Evolutionary conservation across 2,113 vertebrate species (phyloP), one percentile per base, ranked within the genome.

Genomic region (Rhabdornis inornatus): DNA sequence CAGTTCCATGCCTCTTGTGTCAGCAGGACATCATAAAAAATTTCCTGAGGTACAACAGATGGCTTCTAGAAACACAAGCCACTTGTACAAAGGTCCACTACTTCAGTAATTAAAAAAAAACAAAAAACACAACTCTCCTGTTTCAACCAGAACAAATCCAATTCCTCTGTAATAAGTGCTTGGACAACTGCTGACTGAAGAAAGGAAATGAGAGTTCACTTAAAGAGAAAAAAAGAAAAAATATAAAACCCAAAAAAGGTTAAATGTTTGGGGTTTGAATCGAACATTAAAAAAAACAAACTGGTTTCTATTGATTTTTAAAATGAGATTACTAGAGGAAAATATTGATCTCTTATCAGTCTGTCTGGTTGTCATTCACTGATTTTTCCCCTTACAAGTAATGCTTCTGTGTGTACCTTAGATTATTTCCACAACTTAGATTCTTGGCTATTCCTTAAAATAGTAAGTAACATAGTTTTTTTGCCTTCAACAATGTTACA

Each of bases 281-380:
- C 79, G 39, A 84, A 74, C 27, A 52, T 24, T 39, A 14, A 50
- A 50, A 84, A 49, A 76, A 78, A 45, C n/a, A 84, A 85, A 44
- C 74, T 75, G 5, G 16, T 88, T 93, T 89, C 65, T 60, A 95
- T 50, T 85, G 89, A 95, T 90, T 89, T 88, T 87, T 94, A 77
- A 87, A 97, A 96, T 28, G 52, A 78, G 33, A 92, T 96, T 94
- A 96, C 53, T 70, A 53, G 30, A 70, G 45, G 50, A 88, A 95
- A 92, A 83, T 87, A 95, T 50, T 90, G 94, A 92, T 79, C 56
- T 76, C 76, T 87, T 61, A 93, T 90, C 72, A 89, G 59, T 76
- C 77, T 87, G 72, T 81, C 89, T 53, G 56, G 30, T 64, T 95
- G 76, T 59, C 56, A 47, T 85, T 88, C 86, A 94, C n/a, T 83